phyloP scores from a whole-genome alignment of 2,888 invertebrate genomes.

The Leucophenga montana region DNA sequence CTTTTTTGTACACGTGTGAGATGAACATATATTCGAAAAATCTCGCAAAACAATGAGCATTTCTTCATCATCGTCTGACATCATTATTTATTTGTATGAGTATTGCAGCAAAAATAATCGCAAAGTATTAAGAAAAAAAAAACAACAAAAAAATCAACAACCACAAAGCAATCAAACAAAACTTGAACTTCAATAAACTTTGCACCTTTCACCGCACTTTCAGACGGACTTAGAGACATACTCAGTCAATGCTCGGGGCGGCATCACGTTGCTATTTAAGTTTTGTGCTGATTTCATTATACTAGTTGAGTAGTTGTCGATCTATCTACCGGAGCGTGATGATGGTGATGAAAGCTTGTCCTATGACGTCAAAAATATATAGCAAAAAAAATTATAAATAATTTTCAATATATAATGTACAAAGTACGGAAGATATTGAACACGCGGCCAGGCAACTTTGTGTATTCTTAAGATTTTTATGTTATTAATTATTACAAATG shows the following conservation, averaged over 20 bases:
- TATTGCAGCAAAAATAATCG: slow-evolving; percentile 16
- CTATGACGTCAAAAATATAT: no score
- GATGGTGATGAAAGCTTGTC: slow-evolving; percentile 4
- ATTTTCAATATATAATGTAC: slow-evolving; percentile 17
- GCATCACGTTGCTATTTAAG: slow-evolving; percentile 5
- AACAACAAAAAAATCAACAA: slow-evolving; percentile 1
- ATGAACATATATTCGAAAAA: no score
- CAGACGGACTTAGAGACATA: neutral
- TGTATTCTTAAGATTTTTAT: no score
- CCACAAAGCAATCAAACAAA: neutral
- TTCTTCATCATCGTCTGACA: slow-evolving; percentile 44
- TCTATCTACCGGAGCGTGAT: slow-evolving; percentile 36
- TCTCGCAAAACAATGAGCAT: neutral
- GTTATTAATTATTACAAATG: no score
- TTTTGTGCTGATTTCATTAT: slow-evolving; percentile 2
- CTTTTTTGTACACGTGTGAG: no score
- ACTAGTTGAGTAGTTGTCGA: neutral
- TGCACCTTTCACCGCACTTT: slow-evolving; percentile 46
- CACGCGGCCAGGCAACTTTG: neutral
- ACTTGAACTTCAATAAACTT: slow-evolving; percentile 63
- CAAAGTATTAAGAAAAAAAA: no score
- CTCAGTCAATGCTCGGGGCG: slow-evolving; percentile 11
- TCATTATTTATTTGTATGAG: slow-evolving; percentile 48
- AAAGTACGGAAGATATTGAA: slow-evolving; percentile 4
- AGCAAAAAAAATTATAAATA: slow-evolving; percentile 4